Base-by-base conservation (phyloP, 2,888 invertebrate genomes). In the Seira musarum region DNA sequence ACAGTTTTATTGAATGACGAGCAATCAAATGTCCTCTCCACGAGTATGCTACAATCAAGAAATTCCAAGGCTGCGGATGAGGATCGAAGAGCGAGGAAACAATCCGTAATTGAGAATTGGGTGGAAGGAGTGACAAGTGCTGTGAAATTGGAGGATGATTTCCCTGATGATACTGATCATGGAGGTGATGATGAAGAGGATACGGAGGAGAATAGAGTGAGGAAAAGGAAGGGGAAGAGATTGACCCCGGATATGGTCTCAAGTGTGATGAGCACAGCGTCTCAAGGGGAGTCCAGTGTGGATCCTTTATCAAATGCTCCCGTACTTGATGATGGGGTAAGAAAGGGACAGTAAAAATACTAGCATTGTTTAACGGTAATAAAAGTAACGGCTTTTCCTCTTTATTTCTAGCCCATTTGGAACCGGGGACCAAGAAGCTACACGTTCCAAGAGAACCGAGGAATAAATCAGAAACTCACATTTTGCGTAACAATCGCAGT, bases 311-410 rank as follows among this genome's bases (percentile, higher is more conserved):
- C 85, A 2, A 83, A 85, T 76, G 85, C 82, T 49, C 83, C 85
- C 15, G 86, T 86, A 61, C 68, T 85, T n/a, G 86, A 86, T 66
- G 86, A 86, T 61, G 86, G 86, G 82, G 86, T 86, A 83, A 82
- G 75, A 8, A n/a, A n/a, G n/a, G n/a, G n/a, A n/a, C n/a, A 46
- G 49, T 46, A 15, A 13, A 15, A 46, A 46, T 10, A 46, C 10
- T 21, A 60, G 21, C 6, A 8, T 60, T 17, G 21, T 60, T 60
- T 17, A 13, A 46, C 15, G 49, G 15, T 13, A 30, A 30, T 30
- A 30, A 30, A 30, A 30, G 8, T 30, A n/a, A n/a, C n/a, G n/a
- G n/a, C n/a, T 30, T 30, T 30, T 30, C 8, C 30, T 30, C 30
- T 30, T 71, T 69, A 63, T 67, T 75, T 69, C 0, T 72, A 86